These are phyloP conservation scores for Pimpla rufipes DNA, from an alignment of 2,888 invertebrate species.

Conservation along the genomic window DNA sequence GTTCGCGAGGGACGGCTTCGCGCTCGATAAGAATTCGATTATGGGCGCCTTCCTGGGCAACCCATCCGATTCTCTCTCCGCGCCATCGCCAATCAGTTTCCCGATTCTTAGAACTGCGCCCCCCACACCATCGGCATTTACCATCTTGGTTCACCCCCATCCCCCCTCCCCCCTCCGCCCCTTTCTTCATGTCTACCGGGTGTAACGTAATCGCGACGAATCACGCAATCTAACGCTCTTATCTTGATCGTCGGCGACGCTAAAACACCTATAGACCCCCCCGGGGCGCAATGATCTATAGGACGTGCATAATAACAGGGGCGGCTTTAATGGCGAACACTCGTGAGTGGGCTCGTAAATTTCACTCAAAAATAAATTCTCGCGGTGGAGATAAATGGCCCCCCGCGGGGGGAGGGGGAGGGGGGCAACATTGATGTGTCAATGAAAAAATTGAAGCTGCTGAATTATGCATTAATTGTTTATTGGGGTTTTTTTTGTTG, in stretches of 20 bases:
- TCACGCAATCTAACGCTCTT: slow-evolving; percentile 32
- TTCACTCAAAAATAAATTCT: background rate
- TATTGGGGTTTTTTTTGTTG: background rate
- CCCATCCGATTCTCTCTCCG: slow-evolving; percentile 34
- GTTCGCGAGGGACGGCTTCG: slow-evolving; percentile 4
- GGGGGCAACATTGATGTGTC: background rate
- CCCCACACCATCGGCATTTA: slow-evolving; percentile 1
- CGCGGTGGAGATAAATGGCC: background rate
- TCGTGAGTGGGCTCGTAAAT: no score
- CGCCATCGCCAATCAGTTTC: slow-evolving; percentile 39
- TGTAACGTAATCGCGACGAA: slow-evolving; percentile 34
- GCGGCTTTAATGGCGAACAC: background rate
- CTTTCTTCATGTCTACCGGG: slow-evolving; percentile 6
- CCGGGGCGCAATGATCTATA: background rate
- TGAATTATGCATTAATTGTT: background rate
- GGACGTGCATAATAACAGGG: background rate
- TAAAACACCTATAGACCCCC: background rate
- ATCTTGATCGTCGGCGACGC: slow-evolving; percentile 22
- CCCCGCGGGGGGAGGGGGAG: no score
- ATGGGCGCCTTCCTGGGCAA: slow-evolving; percentile 39
- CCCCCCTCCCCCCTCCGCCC: background rate
- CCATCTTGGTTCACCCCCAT: background rate
- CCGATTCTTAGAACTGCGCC: slow-evolving; percentile 20
- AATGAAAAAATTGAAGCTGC: background rate
- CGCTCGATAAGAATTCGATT: slow-evolving; percentile 71